These are phyloP conservation scores for Toxotes lorentzi DNA, from an alignment of 2,797 vertebrate genomes.

Conservation along the genomic window DNA sequence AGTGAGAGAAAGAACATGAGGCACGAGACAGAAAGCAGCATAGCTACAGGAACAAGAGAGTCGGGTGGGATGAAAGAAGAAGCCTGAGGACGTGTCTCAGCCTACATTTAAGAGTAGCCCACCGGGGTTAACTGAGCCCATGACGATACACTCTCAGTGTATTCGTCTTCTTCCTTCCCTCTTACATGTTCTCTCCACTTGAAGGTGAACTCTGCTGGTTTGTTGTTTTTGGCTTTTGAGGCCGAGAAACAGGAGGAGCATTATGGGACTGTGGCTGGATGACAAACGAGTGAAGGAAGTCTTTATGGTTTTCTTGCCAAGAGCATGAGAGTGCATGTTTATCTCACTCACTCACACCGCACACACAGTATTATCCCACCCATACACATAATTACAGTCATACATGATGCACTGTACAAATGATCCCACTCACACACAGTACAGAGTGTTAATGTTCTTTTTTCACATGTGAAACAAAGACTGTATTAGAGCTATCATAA, in stretches of 20 bases:
- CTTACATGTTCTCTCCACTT: slow-evolving; percentile 34
- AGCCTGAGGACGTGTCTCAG: slow-evolving; percentile 66
- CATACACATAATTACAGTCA: slow-evolving; percentile 17
- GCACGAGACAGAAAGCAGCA: slow-evolving; percentile 35
- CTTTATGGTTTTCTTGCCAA: slow-evolving; percentile 21
- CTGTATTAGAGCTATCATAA: neutral
- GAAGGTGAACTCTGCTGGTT: slow-evolving; percentile 16
- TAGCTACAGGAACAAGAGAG: slow-evolving; percentile 49
- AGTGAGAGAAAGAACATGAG: slow-evolving; percentile 44
- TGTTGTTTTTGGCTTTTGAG: slow-evolving; percentile 37
- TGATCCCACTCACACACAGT: slow-evolving; percentile 33
- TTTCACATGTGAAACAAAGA: slow-evolving; percentile 2
- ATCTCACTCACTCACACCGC: slow-evolving; percentile 9
- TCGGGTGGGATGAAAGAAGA: slow-evolving; percentile 62
- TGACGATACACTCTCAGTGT: slow-evolving; percentile 46
- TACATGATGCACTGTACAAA: slow-evolving; percentile 21
- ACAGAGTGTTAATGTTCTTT: neutral
- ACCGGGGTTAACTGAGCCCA: slow-evolving; percentile 56
- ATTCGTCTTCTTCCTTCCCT: slow-evolving; percentile 5
- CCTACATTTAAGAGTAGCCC: slow-evolving; percentile 67
- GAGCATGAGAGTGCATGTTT: slow-evolving; percentile 19
- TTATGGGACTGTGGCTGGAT: slow-evolving; percentile 8
- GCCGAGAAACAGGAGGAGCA: slow-evolving; percentile 7
- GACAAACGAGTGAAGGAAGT: slow-evolving; percentile 19
- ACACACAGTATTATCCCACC: slow-evolving; percentile 20